Conservation (phyloP, 2,888 invertebrate species). For the Thecophora atra region DNA sequence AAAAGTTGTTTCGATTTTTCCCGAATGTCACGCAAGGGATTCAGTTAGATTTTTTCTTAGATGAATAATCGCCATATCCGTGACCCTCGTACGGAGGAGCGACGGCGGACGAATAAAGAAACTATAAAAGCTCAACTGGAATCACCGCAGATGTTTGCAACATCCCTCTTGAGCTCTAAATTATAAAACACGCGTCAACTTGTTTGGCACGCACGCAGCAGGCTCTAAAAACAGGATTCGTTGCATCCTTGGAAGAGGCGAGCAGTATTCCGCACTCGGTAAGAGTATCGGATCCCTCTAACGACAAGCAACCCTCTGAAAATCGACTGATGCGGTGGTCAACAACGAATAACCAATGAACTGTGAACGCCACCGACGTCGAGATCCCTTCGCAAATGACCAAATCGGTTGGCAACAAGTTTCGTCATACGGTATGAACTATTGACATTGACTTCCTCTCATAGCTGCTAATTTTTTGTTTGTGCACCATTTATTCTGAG, state of each 20-base stretch:
- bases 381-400: slow-evolving; percentile 17
- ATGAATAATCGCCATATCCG: neutral
- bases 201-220: slow-evolving; percentile 46
- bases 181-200: slow-evolving; percentile 50
- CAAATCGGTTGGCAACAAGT: slow-evolving; percentile 14
- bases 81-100: neutral
- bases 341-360: neutral
- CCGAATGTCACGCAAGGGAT: neutral
- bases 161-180: slow-evolving; percentile 44
- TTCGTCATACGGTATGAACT: neutral
- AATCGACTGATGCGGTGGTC: neutral
- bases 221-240: slow-evolving; percentile 15
- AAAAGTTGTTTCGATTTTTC: too few species aligned
- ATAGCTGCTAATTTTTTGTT: neutral
- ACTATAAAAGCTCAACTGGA: slow-evolving; percentile 36
- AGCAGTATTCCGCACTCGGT: slow-evolving; percentile 26
- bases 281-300: neutral
- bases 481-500: neutral
- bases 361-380: neutral
- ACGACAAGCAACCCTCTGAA: slow-evolving; percentile 15
- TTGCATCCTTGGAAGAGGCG: slow-evolving; percentile 12
- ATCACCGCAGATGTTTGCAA: slow-evolving; percentile 58
- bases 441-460: neutral
- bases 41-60: neutral
- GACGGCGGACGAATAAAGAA: neutral